These are phyloP conservation scores for Paedocypris sp. DNA, from an alignment of 2,113 vertebrate species.

Conservation along the genomic window DNA sequence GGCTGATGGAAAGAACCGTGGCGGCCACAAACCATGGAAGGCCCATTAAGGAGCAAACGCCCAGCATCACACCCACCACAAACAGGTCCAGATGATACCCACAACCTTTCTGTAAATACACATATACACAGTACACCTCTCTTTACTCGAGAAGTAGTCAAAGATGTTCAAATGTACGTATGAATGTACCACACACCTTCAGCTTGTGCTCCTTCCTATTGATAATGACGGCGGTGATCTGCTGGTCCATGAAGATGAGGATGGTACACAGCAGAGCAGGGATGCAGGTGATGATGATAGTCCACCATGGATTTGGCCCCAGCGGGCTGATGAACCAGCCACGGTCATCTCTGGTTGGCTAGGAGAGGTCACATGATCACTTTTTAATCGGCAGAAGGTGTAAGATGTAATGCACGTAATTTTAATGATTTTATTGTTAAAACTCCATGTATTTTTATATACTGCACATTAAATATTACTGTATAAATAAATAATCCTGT, in stretches of 20 bases:
- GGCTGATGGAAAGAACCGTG: slow-evolving; percentile 95
- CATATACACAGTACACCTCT: neutral
- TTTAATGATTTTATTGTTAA: too few species aligned
- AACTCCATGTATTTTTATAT: too few species aligned
- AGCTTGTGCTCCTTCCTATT: slow-evolving; percentile 98
- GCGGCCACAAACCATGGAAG: slow-evolving; percentile 97
- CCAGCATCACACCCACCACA: slow-evolving; percentile 94
- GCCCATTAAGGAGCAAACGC: slow-evolving; percentile 94
- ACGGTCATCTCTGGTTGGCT: slow-evolving; percentile 96
- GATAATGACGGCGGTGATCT: slow-evolving; percentile 98
- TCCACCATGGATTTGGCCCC: slow-evolving; percentile 98
- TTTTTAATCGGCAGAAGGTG: too few species aligned
- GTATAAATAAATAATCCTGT: too few species aligned
- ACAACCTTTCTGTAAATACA: slow-evolving; percentile 76
- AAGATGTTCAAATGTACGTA: neutral
- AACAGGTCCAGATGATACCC: slow-evolving; percentile 95
- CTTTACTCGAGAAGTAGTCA: too few species aligned
- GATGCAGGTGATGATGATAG: slow-evolving; percentile 75
- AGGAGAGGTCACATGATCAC: neutral
- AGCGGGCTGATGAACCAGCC: slow-evolving; percentile 91
- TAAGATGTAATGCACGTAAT: too few species aligned
- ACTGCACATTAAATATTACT: too few species aligned
- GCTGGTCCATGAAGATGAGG: slow-evolving; percentile 99
- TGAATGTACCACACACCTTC: slow-evolving; percentile 64
- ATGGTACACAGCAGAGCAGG: slow-evolving; percentile 96